These are phyloP conservation scores for Gonocerus acuteangulatus DNA, from an alignment of 2,888 invertebrate species.

Conservation along the genomic window DNA sequence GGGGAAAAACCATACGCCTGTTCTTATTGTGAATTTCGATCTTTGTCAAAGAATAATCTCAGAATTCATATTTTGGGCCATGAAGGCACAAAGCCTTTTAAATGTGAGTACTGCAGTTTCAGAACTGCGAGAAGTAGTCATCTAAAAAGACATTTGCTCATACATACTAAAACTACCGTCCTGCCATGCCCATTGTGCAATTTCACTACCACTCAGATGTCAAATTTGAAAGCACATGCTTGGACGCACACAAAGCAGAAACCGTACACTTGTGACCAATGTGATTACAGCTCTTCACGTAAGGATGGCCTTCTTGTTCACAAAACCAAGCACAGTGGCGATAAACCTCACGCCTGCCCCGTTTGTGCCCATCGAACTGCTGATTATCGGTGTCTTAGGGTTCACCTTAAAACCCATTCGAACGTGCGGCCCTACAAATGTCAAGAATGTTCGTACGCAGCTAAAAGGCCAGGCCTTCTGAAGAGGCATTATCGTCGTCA, in stretches of 20 bases:
- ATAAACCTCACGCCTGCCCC: constrained; percentile 5
- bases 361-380: constrained; percentile 15
- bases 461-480: constrained; percentile 6
- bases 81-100: constrained; percentile 10
- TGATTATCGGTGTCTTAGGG: constrained; percentile 11
- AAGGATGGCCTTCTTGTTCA: constrained; percentile 19
- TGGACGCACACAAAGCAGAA: constrained; percentile 16
- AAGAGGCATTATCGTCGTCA: constrained; percentile 5
- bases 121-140: constrained; percentile 11
- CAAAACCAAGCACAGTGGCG: constrained; percentile 6
- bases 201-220: constrained; percentile 19
- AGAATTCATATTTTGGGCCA: constrained; percentile 14
- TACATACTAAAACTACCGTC: constrained; percentile 18
- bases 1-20: constrained; percentile 20
- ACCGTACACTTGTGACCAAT: constrained; percentile 14
- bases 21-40: constrained; percentile 11
- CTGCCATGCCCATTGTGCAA: constrained; percentile 17
- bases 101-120: constrained; percentile 6
- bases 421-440: constrained; percentile 7
- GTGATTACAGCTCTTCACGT: constrained; percentile 14
- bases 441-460: constrained; percentile 1
- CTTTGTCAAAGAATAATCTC: constrained; percentile 4
- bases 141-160: constrained; percentile 14
- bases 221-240: constrained; percentile 17
- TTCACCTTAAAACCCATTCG: constrained; percentile 13